These are phyloP conservation scores for crab-eating macaque (Macaca fascicularis) DNA, from an alignment of 2,113 vertebrate genomes.

Conservation along the genomic window DNA sequence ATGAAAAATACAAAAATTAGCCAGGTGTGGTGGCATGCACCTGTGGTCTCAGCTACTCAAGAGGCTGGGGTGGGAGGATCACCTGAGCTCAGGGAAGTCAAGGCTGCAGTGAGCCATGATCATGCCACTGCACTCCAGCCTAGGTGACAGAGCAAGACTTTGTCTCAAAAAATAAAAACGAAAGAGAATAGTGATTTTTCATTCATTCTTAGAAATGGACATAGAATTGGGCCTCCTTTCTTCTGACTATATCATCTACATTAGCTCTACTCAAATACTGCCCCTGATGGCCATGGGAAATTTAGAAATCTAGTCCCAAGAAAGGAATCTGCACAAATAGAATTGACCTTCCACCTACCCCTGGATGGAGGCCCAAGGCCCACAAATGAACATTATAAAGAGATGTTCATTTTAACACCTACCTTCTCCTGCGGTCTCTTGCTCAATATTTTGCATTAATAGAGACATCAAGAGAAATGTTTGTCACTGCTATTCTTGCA, in stretches of 20 bases:
- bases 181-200: background rate
- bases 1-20: too few species aligned
- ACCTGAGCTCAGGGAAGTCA: too few species aligned
- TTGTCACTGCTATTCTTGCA: slow-evolving; percentile 73
- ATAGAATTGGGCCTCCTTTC: background rate
- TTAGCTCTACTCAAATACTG: background rate
- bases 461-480: slow-evolving; percentile 74
- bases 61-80: too few species aligned
- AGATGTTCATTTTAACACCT: slow-evolving; percentile 26
- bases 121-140: too few species aligned
- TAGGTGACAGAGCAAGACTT: too few species aligned
- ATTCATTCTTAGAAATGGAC: background rate
- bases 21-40: too few species aligned
- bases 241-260: background rate
- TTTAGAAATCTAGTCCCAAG: slow-evolving; percentile 35
- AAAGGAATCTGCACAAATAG: slow-evolving; percentile 15
- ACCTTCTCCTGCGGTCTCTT: slow-evolving; percentile 28
- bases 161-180: too few species aligned
- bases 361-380: background rate
- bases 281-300: background rate
- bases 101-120: too few species aligned
- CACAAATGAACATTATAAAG: background rate
- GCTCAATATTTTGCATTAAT: slow-evolving; percentile 49
- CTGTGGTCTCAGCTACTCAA: too few species aligned
- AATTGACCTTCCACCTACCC: background rate